Percentiles rank a stretch among this genome's conserved stretches.
phyloP scores from a whole-genome alignment of 2,888 invertebrate genomes.

The Pheosia tremula region DNA sequence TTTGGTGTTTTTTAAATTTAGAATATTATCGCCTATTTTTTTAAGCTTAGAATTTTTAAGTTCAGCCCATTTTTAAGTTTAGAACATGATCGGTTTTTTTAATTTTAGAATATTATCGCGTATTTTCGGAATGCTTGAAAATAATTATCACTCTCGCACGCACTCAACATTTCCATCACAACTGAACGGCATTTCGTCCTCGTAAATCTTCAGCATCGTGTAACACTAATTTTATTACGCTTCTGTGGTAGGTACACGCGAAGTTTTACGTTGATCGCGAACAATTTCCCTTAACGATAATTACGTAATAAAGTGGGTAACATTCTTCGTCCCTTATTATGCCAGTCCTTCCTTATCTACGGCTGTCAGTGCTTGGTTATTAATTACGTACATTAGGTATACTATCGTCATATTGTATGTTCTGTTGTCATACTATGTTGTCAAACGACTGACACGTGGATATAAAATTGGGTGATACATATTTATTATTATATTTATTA shows the following conservation, averaged over 20 bases:
- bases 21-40: background rate
- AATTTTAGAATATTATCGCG: too few relatives aligned
- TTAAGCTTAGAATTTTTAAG: too few relatives aligned
- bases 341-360: constrained; percentile 47
- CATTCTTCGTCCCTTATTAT: constrained; percentile 42
- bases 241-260: constrained; percentile 18
- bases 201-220: constrained; percentile 23
- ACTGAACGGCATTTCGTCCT: constrained; percentile 13
- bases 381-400: constrained; percentile 46
- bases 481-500: too few relatives aligned
- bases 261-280: constrained; percentile 42
- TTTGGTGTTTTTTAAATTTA: background rate
- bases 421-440: too few relatives aligned
- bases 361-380: constrained; percentile 48
- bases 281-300: constrained; percentile 45
- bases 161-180: background rate
- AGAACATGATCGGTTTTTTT: too few relatives aligned
- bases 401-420: background rate
- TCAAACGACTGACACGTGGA: too few relatives aligned
- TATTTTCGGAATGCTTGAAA: background rate
- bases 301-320: constrained; percentile 43
- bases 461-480: too few relatives aligned
- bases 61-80: too few relatives aligned
- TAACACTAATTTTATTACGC: constrained; percentile 31
- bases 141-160: background rate